phyloP scores from a whole-genome alignment of 2,888 invertebrate species.

The Drosophila phalerata region DNA sequence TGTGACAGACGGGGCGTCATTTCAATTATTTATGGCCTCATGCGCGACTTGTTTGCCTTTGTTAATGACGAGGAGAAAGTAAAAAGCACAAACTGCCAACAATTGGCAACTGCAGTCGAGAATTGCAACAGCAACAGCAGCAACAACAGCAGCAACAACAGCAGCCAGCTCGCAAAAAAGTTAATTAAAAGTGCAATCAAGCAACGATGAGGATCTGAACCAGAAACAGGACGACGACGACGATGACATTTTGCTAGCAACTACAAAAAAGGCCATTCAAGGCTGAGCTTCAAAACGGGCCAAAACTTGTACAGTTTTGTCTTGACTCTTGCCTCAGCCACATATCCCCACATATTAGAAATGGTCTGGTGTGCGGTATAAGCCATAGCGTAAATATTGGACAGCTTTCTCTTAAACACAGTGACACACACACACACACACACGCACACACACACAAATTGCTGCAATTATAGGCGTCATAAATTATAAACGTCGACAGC shows the following conservation, averaged over 20 bases:
- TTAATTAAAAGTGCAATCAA: constrained; percentile 82
- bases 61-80: constrained; percentile 62
- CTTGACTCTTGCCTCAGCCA: constrained; percentile 6
- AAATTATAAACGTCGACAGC: constrained; percentile 68
- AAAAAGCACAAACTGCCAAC: constrained; percentile 60
- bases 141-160: constrained; percentile 28
- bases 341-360: constrained; percentile 27
- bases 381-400: constrained; percentile 60
- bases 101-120: constrained; percentile 56
- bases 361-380: constrained; percentile 47
- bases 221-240: constrained; percentile 22
- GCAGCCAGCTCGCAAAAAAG: constrained; percentile 64
- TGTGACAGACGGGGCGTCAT: constrained; percentile 39
- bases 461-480: constrained; percentile 80
- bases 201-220: constrained; percentile 52
- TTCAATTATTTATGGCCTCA: constrained; percentile 70
- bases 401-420: constrained; percentile 17
- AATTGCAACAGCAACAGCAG: constrained; percentile 21
- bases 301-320: constrained; percentile 24
- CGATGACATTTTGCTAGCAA: constrained; percentile 62
- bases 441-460: constrained; percentile 57
- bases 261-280: constrained; percentile 51
- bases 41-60: constrained; percentile 72
- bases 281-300: constrained; percentile 56
- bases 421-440: constrained; percentile 14